These are phyloP conservation scores for Morus bassanus DNA, from an alignment of 2,797 vertebrate genomes.

Conservation along the genomic window DNA sequence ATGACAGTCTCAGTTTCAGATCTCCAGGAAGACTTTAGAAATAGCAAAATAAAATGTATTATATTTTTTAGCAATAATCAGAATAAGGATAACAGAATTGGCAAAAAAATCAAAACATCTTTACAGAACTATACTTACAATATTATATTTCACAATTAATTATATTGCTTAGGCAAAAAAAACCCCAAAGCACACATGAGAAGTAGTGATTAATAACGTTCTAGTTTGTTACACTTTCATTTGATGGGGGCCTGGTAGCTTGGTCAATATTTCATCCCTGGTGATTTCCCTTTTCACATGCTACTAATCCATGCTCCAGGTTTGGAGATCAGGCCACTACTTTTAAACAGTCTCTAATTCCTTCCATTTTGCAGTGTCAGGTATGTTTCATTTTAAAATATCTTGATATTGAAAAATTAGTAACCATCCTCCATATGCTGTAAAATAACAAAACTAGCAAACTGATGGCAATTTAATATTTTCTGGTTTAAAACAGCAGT, in stretches of 20 bases:
- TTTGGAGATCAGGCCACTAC: background rate
- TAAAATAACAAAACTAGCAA: conserved; percentile 38
- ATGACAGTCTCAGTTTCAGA: conserved; percentile 17
- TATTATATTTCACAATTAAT: background rate
- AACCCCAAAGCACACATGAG: background rate
- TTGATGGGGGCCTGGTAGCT: background rate
- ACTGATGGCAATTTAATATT: background rate
- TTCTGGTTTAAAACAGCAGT: conserved; percentile 43
- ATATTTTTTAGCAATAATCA: conserved; percentile 4
- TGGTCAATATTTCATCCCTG: conserved; percentile 42
- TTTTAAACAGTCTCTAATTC: conserved; percentile 19
- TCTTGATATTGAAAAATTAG: conserved; percentile 21
- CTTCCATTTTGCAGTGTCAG: background rate
- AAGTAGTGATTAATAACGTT: conserved; percentile 38
- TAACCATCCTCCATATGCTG: background rate
- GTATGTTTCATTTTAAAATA: conserved; percentile 15
- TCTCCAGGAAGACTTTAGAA: background rate
- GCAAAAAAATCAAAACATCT: background rate
- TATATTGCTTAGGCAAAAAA: background rate
- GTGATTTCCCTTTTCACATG: conserved; percentile 25
- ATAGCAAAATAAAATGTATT: background rate
- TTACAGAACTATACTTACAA: background rate
- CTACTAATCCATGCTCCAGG: conserved; percentile 19
- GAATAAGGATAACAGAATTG: background rate
- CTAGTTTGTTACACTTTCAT: conserved; percentile 5